Conservation (phyloP, 2,113 vertebrate species). For the Sarotherodon lohbergeri region DNA sequence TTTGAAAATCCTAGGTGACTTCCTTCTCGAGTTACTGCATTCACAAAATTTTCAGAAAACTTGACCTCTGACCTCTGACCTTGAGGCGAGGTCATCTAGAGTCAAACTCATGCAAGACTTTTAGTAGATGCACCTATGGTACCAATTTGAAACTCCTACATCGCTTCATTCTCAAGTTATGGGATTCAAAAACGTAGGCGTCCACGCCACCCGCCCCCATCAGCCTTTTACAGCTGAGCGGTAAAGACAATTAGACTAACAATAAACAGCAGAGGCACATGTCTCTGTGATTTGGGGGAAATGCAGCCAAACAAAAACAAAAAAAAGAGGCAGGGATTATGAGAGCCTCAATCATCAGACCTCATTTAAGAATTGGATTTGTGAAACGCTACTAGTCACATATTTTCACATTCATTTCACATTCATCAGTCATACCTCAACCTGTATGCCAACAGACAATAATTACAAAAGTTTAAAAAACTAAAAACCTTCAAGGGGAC, state of each 20-base stretch:
- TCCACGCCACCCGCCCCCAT: fast-evolving
- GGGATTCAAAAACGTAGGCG: background rate
- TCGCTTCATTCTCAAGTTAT: background rate
- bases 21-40: background rate
- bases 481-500: background rate
- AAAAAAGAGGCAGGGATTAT: background rate
- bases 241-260: background rate
- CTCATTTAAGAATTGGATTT: background rate
- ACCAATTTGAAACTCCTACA: background rate
- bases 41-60: background rate
- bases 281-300: background rate
- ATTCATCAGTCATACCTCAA: background rate
- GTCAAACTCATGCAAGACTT: background rate
- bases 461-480: background rate
- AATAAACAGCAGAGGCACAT: background rate
- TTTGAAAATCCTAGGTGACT: background rate
- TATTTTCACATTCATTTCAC: background rate
- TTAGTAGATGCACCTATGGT: background rate
- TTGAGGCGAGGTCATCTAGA: background rate
- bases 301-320: background rate
- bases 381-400: background rate
- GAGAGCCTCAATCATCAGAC: background rate
- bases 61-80: background rate
- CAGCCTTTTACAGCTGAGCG: background rate
- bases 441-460: background rate